phyloP scores from a whole-genome alignment of 2,888 invertebrate species.

The Drosophila fungiperda region DNA sequence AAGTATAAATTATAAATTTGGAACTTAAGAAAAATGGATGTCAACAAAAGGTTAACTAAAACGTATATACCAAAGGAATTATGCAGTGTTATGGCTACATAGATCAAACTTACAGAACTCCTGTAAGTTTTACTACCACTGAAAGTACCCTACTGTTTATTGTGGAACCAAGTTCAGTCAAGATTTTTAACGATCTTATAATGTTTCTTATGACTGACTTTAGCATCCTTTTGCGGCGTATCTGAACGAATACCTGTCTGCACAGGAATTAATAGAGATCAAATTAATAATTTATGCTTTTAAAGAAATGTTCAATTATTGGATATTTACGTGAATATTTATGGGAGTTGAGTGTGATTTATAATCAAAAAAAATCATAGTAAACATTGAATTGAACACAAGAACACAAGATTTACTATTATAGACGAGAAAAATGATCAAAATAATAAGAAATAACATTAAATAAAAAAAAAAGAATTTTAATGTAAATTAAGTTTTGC shows the following conservation, averaged over 20 bases:
- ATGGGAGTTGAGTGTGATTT: not conserved
- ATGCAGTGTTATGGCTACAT: not conserved
- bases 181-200: not conserved
- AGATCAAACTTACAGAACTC: not conserved
- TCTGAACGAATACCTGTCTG: not conserved
- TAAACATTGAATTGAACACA: not conserved
- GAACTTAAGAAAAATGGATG: no score
- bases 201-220: not conserved
- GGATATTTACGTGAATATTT: not conserved
- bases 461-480: not conserved
- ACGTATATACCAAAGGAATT: not conserved
- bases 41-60: no score
- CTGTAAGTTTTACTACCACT: not conserved
- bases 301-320: not conserved
- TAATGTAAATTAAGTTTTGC: not conserved
- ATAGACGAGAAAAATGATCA: not conserved
- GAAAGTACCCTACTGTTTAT: no score
- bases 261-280: not conserved
- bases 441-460: not conserved
- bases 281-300: not conserved
- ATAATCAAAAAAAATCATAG: no score
- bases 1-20: no score
- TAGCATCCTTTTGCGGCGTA: not conserved
- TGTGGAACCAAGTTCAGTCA: constrained; percentile 2
- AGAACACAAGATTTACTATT: no score